phyloP scores from a whole-genome alignment of 2,113 vertebrate species.

The Campylomormyrus tamandua region DNA sequence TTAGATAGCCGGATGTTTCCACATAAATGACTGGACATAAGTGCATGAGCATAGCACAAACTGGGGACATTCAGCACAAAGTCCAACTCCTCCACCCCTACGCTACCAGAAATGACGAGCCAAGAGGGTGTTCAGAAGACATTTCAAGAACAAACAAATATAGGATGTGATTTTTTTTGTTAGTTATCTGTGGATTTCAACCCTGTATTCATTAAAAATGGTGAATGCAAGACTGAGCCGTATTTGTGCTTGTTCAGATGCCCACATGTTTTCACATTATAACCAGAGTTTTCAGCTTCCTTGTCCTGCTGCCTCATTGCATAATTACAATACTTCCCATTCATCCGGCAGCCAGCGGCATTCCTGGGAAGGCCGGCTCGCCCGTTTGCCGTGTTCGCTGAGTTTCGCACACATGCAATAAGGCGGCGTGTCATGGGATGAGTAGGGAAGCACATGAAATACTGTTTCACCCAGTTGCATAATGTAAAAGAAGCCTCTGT shows the following conservation, averaged over 20 bases:
- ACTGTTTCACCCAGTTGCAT: neutral
- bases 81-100: neutral
- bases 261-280: slow-evolving; percentile 5
- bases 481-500: neutral
- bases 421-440: neutral
- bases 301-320: neutral
- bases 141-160: neutral
- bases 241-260: neutral
- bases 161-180: neutral
- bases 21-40: neutral
- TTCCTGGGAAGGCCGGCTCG: slow-evolving; percentile 5
- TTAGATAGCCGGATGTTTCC: neutral
- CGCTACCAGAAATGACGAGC: neutral
- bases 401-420: slow-evolving; percentile 3
- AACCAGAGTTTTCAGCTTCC: neutral
- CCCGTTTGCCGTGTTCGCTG: neutral
- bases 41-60: neutral
- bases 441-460: neutral
- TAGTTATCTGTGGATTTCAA: neutral
- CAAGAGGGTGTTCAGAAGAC: neutral
- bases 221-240: neutral
- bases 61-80: neutral
- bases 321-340: slow-evolving; percentile 20
- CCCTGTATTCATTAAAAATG: neutral
- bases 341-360: slow-evolving; percentile 7